These are phyloP conservation scores for Pseudorectes ferrugineus DNA, from an alignment of 2,113 vertebrate genomes.

Conservation along the genomic window DNA sequence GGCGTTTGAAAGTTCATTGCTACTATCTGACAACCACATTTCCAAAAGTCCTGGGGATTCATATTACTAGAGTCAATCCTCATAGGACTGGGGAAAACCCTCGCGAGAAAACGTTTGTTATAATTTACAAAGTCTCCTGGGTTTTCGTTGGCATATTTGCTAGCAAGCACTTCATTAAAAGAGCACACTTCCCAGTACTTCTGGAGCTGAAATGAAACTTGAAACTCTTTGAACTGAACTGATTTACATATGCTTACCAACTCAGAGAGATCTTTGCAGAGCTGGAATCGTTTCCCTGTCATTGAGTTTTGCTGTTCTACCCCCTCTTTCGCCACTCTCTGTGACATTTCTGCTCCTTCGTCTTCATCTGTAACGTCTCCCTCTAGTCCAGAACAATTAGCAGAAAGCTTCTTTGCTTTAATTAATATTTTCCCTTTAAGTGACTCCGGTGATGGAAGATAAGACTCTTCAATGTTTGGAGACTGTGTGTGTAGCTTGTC, in stretches of 20 bases:
- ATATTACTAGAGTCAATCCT: conserved; percentile 98
- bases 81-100: conserved; percentile 96
- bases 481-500: conserved; percentile 84
- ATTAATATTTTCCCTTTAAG: conserved; percentile 91
- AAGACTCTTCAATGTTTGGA: conserved; percentile 86
- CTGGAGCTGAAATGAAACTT: conserved; percentile 89
- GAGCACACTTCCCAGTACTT: conserved; percentile 98
- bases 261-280: conserved; percentile 94
- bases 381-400: conserved; percentile 82
- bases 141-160: conserved; percentile 87
- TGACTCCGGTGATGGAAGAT: conserved; percentile 86
- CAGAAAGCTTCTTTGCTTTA: conserved; percentile 91
- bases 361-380: conserved; percentile 97
- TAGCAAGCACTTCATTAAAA: conserved; percentile 94
- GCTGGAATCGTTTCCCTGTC: conserved; percentile 84
- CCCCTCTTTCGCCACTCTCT: conserved; percentile 82
- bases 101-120: conserved; percentile 92
- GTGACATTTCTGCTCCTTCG: conserved; percentile 95
- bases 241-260: conserved; percentile 95
- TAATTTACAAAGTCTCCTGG: conserved; percentile 98
- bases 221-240: conserved; percentile 93
- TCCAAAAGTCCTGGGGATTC: conserved; percentile 99
- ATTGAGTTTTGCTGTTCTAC: conserved; percentile 76
- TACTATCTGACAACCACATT: conserved; percentile 97
- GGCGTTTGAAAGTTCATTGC: conserved; percentile 99